phyloP scores from a whole-genome alignment of 2,113 vertebrate species.

The Capreolus pygargus region DNA sequence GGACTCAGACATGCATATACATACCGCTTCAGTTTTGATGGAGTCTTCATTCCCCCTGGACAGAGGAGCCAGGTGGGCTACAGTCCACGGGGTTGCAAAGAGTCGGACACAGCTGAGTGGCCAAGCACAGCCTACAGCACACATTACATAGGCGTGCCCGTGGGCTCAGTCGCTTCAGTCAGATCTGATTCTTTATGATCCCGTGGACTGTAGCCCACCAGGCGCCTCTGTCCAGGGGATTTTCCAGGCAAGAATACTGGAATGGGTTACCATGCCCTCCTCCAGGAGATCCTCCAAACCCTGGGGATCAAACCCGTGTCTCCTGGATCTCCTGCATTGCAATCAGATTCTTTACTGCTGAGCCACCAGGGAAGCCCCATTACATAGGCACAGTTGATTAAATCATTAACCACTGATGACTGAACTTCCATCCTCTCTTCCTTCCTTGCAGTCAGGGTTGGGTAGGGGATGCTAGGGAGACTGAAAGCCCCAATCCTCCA shows the following conservation, averaged over 20 bases:
- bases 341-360: background rate
- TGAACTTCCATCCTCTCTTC: background rate
- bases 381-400: too few species aligned
- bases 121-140: background rate
- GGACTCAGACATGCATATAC: background rate
- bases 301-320: background rate
- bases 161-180: background rate
- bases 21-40: background rate
- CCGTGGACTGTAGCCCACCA: background rate
- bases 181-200: background rate
- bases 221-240: background rate
- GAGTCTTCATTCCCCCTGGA: background rate
- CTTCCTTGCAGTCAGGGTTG: background rate
- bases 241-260: background rate
- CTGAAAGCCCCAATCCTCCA: background rate
- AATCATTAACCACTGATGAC: background rate
- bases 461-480: background rate
- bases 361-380: background rate
- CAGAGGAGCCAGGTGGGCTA: background rate
- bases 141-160: rapidly evolving
- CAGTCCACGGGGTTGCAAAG: background rate
- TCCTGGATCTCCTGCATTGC: background rate
- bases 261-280: background rate
- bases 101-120: background rate
- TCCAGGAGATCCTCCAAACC: background rate